Evolutionary conservation across 2,888 invertebrate species (phyloP).

Genomic region (Apoderus coryli): DNA sequence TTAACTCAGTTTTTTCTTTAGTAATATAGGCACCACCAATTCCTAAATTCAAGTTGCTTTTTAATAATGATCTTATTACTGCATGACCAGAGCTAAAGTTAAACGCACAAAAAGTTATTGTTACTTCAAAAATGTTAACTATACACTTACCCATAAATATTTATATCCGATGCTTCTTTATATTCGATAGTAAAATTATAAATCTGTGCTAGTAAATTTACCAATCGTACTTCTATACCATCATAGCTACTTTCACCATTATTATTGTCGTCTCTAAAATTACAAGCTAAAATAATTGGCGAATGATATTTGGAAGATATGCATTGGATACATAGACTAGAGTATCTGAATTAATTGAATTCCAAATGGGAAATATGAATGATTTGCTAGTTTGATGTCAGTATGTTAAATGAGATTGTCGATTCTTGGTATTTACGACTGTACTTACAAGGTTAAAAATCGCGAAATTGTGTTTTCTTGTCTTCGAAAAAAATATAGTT

Average conservation of each 20-base stretch:
- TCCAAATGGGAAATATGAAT: too few relatives aligned
- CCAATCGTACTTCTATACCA: conserved; percentile 56
- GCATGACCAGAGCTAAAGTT: conserved; percentile 42
- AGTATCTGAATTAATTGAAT: too few relatives aligned
- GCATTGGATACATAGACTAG: too few relatives aligned
- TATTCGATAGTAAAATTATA: conserved; percentile 63
- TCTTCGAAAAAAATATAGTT: too few relatives aligned
- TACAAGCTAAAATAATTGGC: too few relatives aligned
- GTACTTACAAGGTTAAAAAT: too few relatives aligned
- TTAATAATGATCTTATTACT: conserved; percentile 39
- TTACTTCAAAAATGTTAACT: conserved; percentile 4
- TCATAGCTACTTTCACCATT: conserved; percentile 49
- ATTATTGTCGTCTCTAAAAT: conserved; percentile 26
- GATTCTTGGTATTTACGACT: too few relatives aligned
- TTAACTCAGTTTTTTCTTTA: conserved; percentile 31
- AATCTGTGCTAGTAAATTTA: conserved; percentile 43
- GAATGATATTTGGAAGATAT: too few relatives aligned
- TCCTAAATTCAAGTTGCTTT: conserved; percentile 47
- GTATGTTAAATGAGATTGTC: too few relatives aligned
- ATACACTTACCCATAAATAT: conserved; percentile 32
- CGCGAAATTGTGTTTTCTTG: too few relatives aligned
- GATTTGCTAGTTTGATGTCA: too few relatives aligned
- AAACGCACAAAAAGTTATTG: conserved; percentile 1
- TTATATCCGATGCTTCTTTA: conserved; percentile 38
- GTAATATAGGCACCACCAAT: conserved; percentile 60